Base-by-base conservation (phyloP, 2,797 vertebrate genomes). In the Helostoma temminkii region DNA sequence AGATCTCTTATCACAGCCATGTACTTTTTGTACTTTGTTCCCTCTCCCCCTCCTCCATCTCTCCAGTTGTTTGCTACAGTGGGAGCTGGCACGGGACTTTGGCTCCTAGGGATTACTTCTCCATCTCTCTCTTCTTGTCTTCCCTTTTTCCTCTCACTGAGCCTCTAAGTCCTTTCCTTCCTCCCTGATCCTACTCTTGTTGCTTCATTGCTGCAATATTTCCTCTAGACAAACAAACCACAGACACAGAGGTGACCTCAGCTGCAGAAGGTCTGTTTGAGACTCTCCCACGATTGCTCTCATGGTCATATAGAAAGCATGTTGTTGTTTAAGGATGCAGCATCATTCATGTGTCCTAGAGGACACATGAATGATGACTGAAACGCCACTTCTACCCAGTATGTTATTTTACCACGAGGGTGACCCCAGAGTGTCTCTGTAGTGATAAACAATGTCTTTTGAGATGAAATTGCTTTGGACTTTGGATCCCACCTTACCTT, bases 101-200 rank as follows among this genome's bases (percentile, higher is more conserved):
- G 72, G 79, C 83, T 90, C 81, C 80, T 78, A 61, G 80, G 88
- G 83, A 90, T 90, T 88, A 87, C 71, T 69, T 76, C 76, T 77
- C 65, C 72, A 60, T 79, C 60, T 75, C 77, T 80, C 66, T 71
- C 70, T 78, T 80, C 75, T 82, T 73, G 78, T 87, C 85, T 83
- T 77, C 66, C 61, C 78, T 67, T 54, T 83, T 87, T 92, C 88
- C 84, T 85, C 65, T 85, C 74, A 50, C 84, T 84, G 85, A 86
- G 85, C 88, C 66, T 80, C 66, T 88, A 87, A 92, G 83, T 87
- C 86, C 80, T 76, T 89, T 92, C 85, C 84, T 90, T 91, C 86
- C 89, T 86, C 78, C 72, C 76, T 88, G 76, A 89, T 89, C 86
- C 88, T 28, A 30, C 73, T 81, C 71, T 80, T 74, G 78, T 89